Percentiles rank a stretch among this genome's conserved stretches.
Conservation (phyloP, 1,140 invertebrate genomes). For the Anastatus disparis region DNA sequence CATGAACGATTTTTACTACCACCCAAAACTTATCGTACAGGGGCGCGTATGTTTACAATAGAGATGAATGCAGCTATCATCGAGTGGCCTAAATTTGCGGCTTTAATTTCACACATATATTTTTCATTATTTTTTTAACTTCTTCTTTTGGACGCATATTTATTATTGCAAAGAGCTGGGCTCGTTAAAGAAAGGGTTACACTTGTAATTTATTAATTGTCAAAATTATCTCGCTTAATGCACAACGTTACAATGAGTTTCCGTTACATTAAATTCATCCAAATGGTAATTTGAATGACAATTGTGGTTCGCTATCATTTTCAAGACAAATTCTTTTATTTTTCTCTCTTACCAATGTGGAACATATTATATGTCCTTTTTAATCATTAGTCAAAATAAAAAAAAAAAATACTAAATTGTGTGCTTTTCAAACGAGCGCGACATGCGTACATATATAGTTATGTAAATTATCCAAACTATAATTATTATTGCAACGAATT, state of each 20-base stretch:
- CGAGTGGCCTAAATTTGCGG: slow-evolving; percentile 52
- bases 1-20: slow-evolving; percentile 63
- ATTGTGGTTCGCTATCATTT: not conserved
- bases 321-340: no score
- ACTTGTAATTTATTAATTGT: slow-evolving; percentile 59
- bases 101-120: slow-evolving; percentile 26
- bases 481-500: not conserved
- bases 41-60: no score
- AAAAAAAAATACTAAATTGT: no score
- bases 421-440: not conserved
- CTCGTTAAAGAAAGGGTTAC: slow-evolving; percentile 34
- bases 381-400: slow-evolving; percentile 39
- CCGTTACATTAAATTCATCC: slow-evolving; percentile 4
- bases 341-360: not conserved
- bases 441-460: no score
- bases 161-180: not conserved
- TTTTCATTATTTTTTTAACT: not conserved
- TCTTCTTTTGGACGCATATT: not conserved
- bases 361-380: not conserved
- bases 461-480: slow-evolving; percentile 6
- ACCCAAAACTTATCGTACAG: slow-evolving; percentile 39
- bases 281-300: slow-evolving; percentile 9
- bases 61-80: no score
- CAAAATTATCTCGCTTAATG: slow-evolving; percentile 59
- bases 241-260: not conserved